phyloP scores from a whole-genome alignment of 2,888 invertebrate genomes.

The Lochmaea capreae region DNA sequence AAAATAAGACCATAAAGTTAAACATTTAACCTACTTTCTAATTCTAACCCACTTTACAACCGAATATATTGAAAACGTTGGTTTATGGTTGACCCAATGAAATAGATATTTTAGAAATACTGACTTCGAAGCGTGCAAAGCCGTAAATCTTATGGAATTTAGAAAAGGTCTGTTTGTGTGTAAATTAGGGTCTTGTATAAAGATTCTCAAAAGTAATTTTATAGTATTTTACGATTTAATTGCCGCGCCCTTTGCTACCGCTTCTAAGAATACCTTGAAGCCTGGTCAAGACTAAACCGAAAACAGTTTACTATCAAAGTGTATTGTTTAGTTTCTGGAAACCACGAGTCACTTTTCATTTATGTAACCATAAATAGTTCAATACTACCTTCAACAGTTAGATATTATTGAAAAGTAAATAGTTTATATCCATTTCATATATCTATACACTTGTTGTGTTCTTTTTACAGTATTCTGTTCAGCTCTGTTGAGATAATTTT shows the following conservation, averaged over 20 bases:
- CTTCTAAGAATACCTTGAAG: slow-evolving; percentile 42
- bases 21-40: slow-evolving; percentile 41
- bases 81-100: slow-evolving; percentile 60
- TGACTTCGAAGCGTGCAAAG: slow-evolving; percentile 53
- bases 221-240: slow-evolving; percentile 55
- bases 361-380: slow-evolving; percentile 16
- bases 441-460: too few relatives aligned
- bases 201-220: slow-evolving; percentile 53
- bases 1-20: slow-evolving; percentile 40
- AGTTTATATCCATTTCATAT: not conserved
- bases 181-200: slow-evolving; percentile 45
- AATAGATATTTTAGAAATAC: slow-evolving; percentile 53
- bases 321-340: slow-evolving; percentile 48
- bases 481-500: too few relatives aligned
- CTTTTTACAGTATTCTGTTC: too few relatives aligned
- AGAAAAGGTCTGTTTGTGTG: slow-evolving; percentile 47
- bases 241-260: slow-evolving; percentile 46
- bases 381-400: slow-evolving; percentile 33
- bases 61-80: slow-evolving; percentile 55
- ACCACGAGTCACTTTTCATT: slow-evolving; percentile 49
- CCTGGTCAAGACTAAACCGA: slow-evolving; percentile 25
- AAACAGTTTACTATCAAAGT: slow-evolving; percentile 39
- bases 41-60: slow-evolving; percentile 55
- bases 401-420: slow-evolving; percentile 36
- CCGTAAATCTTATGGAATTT: slow-evolving; percentile 48